These are phyloP conservation scores for Henricia sp. DNA, from an alignment of 53 echinoderm and acorn worm species.

Conservation along the genomic window DNA sequence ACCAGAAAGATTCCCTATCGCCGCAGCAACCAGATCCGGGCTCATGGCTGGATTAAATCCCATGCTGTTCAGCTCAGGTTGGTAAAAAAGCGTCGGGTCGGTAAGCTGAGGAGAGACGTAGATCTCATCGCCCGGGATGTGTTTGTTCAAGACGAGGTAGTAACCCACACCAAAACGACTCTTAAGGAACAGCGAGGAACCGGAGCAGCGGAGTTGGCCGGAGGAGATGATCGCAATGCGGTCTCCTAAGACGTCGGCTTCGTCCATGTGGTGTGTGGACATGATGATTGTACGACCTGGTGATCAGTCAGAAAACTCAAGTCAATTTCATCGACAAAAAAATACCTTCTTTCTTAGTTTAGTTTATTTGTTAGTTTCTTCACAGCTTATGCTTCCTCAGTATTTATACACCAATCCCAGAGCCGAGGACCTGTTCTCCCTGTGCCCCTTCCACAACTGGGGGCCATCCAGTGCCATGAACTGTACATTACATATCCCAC, in stretches of 20 bases:
- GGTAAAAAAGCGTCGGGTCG: neutral
- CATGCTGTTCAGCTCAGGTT: neutral
- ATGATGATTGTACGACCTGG: constrained; percentile 96
- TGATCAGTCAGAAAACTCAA: too few species aligned
- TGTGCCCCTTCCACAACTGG: too few species aligned
- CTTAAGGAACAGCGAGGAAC: constrained; percentile 96
- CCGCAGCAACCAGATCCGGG: constrained; percentile 22
- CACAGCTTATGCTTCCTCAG: too few species aligned
- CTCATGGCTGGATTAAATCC: neutral
- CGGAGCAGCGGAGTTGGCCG: constrained; percentile 91
- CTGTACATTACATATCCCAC: too few species aligned
- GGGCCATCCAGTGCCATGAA: too few species aligned
- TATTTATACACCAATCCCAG: too few species aligned
- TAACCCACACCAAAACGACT: constrained; percentile 93
- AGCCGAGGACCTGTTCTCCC: too few species aligned
- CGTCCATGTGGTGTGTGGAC: constrained; percentile 99
- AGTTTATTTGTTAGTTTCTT: too few species aligned
- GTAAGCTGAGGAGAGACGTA: constrained; percentile 2
- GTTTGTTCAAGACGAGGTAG: constrained; percentile 94
- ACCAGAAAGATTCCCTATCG: neutral
- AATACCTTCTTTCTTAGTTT: too few species aligned
- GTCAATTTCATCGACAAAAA: too few species aligned
- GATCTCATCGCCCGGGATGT: constrained; percentile 49
- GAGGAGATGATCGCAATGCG: constrained; percentile 97
- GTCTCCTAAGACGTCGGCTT: constrained; percentile 94